These are phyloP conservation scores for Rhagonycha fulva DNA, from an alignment of 2,888 invertebrate genomes.

Conservation along the genomic window DNA sequence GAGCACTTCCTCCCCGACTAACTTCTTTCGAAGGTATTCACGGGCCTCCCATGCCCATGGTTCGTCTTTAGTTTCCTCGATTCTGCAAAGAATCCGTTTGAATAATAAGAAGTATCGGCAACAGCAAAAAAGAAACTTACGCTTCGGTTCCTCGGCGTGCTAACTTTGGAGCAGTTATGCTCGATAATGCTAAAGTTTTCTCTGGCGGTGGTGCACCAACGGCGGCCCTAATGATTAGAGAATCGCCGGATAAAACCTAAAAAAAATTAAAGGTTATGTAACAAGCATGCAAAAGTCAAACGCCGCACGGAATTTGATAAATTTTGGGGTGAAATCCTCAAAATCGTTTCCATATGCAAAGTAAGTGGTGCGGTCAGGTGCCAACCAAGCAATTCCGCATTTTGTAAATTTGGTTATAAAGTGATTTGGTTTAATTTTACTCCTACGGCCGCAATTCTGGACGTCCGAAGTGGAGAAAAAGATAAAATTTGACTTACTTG, in stretches of 20 bases:
- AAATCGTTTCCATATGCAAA: conserved; percentile 20
- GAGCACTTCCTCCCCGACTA: conserved; percentile 88
- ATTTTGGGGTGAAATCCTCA: neutral
- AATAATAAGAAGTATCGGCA: neutral
- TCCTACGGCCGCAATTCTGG: neutral
- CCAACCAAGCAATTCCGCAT: conserved; percentile 22
- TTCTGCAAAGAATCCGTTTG: conserved; percentile 47
- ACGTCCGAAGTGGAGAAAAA: neutral
- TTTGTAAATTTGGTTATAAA: neutral
- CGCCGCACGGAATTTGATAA: neutral
- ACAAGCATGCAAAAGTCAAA: neutral
- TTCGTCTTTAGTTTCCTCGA: conserved; percentile 80
- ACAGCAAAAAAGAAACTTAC: conserved; percentile 41
- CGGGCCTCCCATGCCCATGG: conserved; percentile 98
- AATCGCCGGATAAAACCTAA: conserved; percentile 95
- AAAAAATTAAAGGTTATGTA: neutral
- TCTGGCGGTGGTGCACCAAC: conserved; percentile 92
- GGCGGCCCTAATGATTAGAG: conserved; percentile 86
- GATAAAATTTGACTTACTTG: conserved; percentile 56
- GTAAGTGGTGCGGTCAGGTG: conserved; percentile 4
- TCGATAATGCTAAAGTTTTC: conserved; percentile 87
- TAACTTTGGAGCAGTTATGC: conserved; percentile 90
- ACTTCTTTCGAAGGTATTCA: conserved; percentile 89
- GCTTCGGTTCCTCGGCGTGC: conserved; percentile 72
- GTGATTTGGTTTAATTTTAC: neutral